Conservation (phyloP, 2,113 vertebrate species). For the Calidris pugnax region DNA sequence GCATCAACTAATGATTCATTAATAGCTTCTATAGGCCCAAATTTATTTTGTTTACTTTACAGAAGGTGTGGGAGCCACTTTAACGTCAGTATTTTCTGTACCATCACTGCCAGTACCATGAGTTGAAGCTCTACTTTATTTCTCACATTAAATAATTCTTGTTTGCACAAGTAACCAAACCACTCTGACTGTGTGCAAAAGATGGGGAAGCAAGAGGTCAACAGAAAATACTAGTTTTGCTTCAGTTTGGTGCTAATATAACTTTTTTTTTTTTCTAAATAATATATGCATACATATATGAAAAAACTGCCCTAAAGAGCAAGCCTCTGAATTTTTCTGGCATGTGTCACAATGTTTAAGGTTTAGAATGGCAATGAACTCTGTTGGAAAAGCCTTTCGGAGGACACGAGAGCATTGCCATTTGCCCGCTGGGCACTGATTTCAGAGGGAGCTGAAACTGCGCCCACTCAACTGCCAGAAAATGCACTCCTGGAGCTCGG, state of each 20-base stretch:
- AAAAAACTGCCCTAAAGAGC: conserved; percentile 41
- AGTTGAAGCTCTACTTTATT: background rate
- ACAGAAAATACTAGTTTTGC: background rate
- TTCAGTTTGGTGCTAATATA: background rate
- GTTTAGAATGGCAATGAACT: conserved; percentile 59
- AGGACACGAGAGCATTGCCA: conserved; percentile 26
- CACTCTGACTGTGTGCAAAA: background rate
- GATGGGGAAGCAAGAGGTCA: background rate
- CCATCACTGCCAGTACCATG: background rate
- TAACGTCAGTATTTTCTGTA: background rate
- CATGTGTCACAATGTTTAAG: conserved; percentile 69
- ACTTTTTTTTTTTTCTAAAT: background rate
- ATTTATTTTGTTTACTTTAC: background rate
- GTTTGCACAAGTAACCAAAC: background rate
- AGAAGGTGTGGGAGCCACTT: background rate
- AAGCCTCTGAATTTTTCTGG: conserved; percentile 43
- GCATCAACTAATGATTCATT: background rate
- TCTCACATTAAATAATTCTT: background rate
- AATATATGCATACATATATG: background rate
- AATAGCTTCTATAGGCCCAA: background rate
- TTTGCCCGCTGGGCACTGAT: conserved; percentile 43
- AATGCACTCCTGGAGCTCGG: background rate
- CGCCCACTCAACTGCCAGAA: conserved; percentile 1
- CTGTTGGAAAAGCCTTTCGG: conserved; percentile 24
- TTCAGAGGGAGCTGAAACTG: conserved; percentile 34